Evolutionary conservation across 2,888 invertebrate species (phyloP).

Genomic region (Phanerotoma sp.): DNA sequence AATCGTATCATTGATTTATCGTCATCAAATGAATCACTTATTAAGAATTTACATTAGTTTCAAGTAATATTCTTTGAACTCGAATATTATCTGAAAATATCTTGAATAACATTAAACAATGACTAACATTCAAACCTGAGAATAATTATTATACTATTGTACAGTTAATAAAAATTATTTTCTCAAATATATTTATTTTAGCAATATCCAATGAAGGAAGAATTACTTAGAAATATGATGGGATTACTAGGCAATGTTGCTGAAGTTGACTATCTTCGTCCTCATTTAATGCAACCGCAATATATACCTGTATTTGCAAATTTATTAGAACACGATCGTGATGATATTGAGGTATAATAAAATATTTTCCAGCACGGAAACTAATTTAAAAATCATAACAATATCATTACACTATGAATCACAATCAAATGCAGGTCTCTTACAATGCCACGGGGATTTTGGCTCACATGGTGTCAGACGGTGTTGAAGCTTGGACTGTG

Average conservation of each 20-base stretch:
- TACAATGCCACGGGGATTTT: constrained; percentile 96
- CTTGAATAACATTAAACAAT: too few species aligned
- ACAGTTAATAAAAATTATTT: background rate
- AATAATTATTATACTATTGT: too few species aligned
- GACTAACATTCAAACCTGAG: too few species aligned
- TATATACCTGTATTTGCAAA: constrained; percentile 86
- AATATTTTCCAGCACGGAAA: too few species aligned
- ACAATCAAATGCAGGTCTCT: constrained; percentile 73
- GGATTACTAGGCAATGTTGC: constrained; percentile 95
- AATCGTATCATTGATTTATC: too few species aligned
- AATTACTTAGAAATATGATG: constrained; percentile 97
- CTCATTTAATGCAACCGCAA: constrained; percentile 79
- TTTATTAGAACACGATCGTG: constrained; percentile 80
- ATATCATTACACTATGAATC: too few species aligned
- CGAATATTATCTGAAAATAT: too few species aligned
- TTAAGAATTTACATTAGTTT: too few species aligned
- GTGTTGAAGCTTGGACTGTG: constrained; percentile 79
- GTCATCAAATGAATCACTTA: too few species aligned
- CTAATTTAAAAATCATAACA: too few species aligned
- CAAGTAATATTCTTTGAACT: too few species aligned
- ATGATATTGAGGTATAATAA: constrained; percentile 97
- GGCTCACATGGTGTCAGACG: constrained; percentile 94
- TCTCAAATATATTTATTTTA: constrained; percentile 54
- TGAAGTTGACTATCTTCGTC: constrained; percentile 82
- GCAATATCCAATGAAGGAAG: constrained; percentile 86